phyloP scores from a whole-genome alignment of 2,797 vertebrate genomes.

The Cottoperca gobio region DNA sequence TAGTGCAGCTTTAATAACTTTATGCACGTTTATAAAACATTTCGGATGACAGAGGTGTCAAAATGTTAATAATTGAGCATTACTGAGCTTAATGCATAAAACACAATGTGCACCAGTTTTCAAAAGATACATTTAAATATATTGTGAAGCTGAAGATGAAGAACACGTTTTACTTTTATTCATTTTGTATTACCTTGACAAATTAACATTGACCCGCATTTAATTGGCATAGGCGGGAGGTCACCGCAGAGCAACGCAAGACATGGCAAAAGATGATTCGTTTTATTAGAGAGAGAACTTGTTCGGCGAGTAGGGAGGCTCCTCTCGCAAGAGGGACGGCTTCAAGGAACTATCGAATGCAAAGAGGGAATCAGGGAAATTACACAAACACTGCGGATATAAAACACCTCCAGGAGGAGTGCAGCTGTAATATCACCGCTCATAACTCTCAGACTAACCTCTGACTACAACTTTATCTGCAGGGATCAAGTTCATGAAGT shows the following conservation, averaged over 20 bases:
- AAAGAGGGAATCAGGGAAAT: not conserved
- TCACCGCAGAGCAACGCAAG: not conserved
- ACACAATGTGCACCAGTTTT: not conserved
- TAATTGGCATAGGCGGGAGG: not conserved
- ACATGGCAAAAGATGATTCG: not conserved
- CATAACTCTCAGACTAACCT: not conserved
- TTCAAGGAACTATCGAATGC: not conserved
- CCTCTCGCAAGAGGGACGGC: not conserved
- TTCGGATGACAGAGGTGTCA: not conserved
- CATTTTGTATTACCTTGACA: not conserved
- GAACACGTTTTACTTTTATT: no score
- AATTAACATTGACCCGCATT: not conserved
- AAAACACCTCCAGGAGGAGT: not conserved
- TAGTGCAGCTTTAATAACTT: not conserved
- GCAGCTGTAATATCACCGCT: not conserved
- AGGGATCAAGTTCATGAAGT: conserved; percentile 4
- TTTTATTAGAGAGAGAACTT: not conserved
- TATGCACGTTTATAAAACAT: not conserved
- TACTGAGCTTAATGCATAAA: not conserved
- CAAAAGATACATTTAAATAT: not conserved
- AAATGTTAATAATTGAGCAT: not conserved
- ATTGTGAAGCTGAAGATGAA: no score
- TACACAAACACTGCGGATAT: not conserved
- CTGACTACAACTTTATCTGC: conserved; percentile 6
- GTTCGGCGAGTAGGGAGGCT: not conserved